Evolutionary conservation across 2,113 vertebrate species (phyloP).

Genomic region (Psilopsiagon aurifrons): DNA sequence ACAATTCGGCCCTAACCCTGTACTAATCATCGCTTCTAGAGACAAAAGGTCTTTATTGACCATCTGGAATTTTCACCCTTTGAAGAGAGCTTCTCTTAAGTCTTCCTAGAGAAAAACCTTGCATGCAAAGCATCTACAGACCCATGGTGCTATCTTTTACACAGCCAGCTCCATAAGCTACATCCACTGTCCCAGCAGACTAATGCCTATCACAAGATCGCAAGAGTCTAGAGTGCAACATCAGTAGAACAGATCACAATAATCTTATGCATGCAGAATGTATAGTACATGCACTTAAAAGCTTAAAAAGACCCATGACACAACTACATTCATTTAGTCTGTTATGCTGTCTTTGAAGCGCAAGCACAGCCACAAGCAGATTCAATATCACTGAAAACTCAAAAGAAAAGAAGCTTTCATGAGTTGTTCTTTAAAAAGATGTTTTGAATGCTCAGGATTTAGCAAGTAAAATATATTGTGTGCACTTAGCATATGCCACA

Average conservation of each 20-base stretch:
- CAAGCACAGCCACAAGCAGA: neutral
- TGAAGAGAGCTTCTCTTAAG: neutral
- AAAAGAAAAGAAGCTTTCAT: neutral
- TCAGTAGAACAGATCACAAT: fast-evolving
- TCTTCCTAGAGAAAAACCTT: neutral
- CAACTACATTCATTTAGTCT: neutral
- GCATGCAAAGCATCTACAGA: neutral
- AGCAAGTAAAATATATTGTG: neutral
- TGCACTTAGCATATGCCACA: neutral
- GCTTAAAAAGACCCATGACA: neutral
- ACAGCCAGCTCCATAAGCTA: too few species aligned
- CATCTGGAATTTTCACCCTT: neutral
- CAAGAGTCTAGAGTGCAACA: fast-evolving
- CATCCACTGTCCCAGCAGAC: fast-evolving
- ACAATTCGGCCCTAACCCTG: neutral
- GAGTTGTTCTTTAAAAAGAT: neutral
- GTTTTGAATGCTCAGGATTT: neutral
- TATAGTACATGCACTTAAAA: neutral
- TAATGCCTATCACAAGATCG: fast-evolving
- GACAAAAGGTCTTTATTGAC: neutral
- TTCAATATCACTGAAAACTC: neutral
- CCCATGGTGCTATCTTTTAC: neutral
- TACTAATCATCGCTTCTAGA: neutral
- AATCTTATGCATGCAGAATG: fast-evolving
- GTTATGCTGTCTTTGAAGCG: neutral